Evolutionary conservation across 2,888 invertebrate genomes (phyloP).

Genomic region (Apoderus coryli): DNA sequence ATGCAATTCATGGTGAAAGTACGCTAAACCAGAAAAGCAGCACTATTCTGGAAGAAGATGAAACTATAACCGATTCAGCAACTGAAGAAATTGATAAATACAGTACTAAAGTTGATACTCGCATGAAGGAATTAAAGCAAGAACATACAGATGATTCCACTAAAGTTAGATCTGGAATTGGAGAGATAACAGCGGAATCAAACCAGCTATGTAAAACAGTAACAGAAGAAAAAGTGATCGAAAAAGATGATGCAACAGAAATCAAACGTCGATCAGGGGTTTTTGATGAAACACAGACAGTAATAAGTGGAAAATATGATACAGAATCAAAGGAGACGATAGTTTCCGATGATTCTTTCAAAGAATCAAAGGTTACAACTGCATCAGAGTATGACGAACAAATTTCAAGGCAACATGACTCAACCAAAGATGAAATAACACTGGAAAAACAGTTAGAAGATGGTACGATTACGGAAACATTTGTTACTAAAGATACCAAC

Average conservation of each 20-base stretch:
- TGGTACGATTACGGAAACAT: conserved; percentile 18
- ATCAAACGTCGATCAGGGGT: not conserved
- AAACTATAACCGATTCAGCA: conserved; percentile 21
- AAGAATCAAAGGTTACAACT: conserved; percentile 19
- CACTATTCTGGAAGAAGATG: conserved; percentile 25
- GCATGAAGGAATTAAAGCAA: conserved; percentile 12
- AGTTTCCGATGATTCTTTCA: conserved; percentile 14
- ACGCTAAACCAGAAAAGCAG: conserved; percentile 21
- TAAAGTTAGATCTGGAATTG: conserved; percentile 9
- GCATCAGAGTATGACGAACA: conserved; percentile 20
- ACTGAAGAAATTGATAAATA: conserved; percentile 19
- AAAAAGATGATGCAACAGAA: conserved; percentile 9
- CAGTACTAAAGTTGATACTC: conserved; percentile 20
- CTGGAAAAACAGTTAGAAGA: conserved; percentile 22
- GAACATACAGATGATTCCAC: conserved; percentile 9
- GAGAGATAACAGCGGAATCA: conserved; percentile 9
- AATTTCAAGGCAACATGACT: conserved; percentile 15
- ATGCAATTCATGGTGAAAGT: conserved; percentile 24
- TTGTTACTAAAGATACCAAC: conserved; percentile 18
- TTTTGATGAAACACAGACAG: conserved; percentile 10
- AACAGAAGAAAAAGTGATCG: conserved; percentile 11
- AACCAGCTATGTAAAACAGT: conserved; percentile 10
- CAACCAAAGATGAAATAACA: conserved; percentile 20
- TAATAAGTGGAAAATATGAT: conserved; percentile 14
- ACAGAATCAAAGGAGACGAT: conserved; percentile 16